Evolutionary conservation across 2,797 vertebrate genomes (phyloP).

Genomic region (Passerculus sandwichensis): DNA sequence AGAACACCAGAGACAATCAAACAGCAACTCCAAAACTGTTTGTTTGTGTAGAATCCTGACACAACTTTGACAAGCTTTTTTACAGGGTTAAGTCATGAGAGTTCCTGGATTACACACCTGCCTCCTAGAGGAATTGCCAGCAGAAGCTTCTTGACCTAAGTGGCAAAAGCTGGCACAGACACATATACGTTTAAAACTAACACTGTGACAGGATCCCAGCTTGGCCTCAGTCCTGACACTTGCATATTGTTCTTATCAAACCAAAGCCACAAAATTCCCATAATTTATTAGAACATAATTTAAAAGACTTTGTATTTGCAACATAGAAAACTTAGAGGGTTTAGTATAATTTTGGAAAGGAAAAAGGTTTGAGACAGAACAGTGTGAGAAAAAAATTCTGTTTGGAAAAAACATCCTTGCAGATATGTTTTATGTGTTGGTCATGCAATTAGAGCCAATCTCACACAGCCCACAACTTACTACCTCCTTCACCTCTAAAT

Average conservation of each 20-base stretch:
- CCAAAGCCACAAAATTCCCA: background rate
- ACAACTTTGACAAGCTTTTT: background rate
- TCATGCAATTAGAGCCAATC: background rate
- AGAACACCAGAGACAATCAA: background rate
- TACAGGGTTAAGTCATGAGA: background rate
- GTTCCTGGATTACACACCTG: background rate
- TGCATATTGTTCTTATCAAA: background rate
- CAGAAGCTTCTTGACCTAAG: background rate
- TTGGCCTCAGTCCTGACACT: background rate
- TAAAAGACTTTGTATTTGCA: background rate
- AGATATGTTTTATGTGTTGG: background rate
- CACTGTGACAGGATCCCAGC: background rate
- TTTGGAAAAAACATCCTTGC: background rate
- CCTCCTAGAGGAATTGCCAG: background rate
- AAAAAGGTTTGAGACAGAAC: background rate
- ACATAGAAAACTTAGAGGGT: background rate
- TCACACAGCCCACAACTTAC: background rate
- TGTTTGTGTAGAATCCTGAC: background rate
- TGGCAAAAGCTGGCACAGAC: background rate
- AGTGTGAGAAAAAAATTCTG: background rate
- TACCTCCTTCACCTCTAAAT: background rate
- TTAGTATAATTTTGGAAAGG: background rate
- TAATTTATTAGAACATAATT: background rate
- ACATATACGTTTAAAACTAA: background rate
- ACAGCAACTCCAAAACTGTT: fast-evolving